Evolutionary conservation across 2,797 vertebrate species (phyloP).

Genomic region (Ciconia nigra): DNA sequence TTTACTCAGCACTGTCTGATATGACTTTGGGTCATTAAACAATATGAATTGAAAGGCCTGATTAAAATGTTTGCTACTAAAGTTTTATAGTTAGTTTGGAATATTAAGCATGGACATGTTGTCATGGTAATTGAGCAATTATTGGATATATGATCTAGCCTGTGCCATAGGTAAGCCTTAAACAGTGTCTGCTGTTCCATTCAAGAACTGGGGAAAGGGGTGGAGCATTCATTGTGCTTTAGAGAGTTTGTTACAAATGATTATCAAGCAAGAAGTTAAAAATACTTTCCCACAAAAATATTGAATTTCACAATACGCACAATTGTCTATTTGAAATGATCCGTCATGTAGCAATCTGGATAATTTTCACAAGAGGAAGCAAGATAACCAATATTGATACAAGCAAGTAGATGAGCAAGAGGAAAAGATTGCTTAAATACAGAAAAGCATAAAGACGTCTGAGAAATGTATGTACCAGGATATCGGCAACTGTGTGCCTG

Average conservation of each 20-base stretch:
- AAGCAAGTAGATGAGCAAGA: neutral
- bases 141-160: neutral
- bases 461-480: neutral
- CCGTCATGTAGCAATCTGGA: neutral
- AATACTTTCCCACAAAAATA: neutral
- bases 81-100: neutral
- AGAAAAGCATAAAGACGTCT: neutral
- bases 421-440: neutral
- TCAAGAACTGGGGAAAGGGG: neutral
- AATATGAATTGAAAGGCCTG: neutral
- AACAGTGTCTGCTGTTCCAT: neutral
- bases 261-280: neutral
- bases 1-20: neutral
- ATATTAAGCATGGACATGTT: neutral
- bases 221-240: accelerated
- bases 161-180: neutral
- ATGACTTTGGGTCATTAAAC: neutral
- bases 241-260: neutral
- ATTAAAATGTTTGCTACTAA: neutral
- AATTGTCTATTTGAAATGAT: neutral
- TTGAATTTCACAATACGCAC: neutral
- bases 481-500: neutral
- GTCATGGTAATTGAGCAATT: neutral
- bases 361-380: neutral
- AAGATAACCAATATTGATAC: neutral